Percentiles rank a stretch among this genome's conserved stretches.
These are phyloP conservation scores for Trinorchestia longiramus DNA, from an alignment of 1,140 invertebrate species.

Conservation along the genomic window DNA sequence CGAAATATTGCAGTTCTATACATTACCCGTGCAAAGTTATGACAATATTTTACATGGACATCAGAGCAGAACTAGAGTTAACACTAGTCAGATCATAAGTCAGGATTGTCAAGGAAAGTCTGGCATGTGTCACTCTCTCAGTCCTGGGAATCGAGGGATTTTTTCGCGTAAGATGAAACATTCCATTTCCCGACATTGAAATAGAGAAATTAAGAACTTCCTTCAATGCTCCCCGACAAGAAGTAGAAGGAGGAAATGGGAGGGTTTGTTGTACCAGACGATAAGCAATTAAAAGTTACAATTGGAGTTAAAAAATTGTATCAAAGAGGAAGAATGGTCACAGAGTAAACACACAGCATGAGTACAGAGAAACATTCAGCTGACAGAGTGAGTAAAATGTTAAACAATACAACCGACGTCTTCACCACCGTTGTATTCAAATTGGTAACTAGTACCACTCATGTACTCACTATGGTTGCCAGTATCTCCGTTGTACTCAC, in stretches of 20 bases:
- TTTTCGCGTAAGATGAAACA: background rate
- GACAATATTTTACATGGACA: background rate
- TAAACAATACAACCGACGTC: too few relatives aligned
- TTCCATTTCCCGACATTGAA: background rate
- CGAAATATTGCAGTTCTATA: background rate
- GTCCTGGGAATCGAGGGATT: background rate
- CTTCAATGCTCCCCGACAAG: background rate
- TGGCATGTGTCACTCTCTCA: background rate
- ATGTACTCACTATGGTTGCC: too few relatives aligned
- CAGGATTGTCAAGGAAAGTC: background rate
- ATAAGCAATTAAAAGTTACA: background rate
- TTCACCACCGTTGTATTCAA: too few relatives aligned
- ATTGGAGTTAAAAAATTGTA: background rate
- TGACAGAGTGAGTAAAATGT: too few relatives aligned
- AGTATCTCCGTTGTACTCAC: too few relatives aligned
- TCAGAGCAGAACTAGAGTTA: background rate
- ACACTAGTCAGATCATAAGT: background rate
- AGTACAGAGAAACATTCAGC: too few relatives aligned
- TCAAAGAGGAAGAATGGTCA: too few relatives aligned
- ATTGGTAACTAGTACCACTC: too few relatives aligned
- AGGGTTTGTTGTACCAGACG: background rate
- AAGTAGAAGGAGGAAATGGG: background rate
- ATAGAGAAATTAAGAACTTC: background rate
- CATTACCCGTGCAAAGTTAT: background rate
- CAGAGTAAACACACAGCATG: too few relatives aligned